Base-by-base conservation (phyloP, 37 sponge, comb jelly and placozoan genomes). In the Beroe ovata region DNA sequence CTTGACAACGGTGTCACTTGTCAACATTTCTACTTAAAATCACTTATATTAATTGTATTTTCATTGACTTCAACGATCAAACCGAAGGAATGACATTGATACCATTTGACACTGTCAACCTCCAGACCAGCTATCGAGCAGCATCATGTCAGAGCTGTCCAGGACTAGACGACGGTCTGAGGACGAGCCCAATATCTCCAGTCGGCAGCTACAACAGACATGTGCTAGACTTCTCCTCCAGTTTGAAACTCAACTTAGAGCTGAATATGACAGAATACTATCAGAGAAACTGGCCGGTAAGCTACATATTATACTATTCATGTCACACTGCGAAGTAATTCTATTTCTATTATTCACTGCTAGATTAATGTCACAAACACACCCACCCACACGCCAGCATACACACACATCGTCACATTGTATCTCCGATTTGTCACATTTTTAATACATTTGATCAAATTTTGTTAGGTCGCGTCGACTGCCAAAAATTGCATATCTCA, bases 171-270 rank as follows among this genome's bases (percentile, higher is more conserved):
- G 69, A 18, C 29, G 30, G 34, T 66, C 69, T 34, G 69, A 30
- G 69, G 69, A 66, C 36, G 69, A 66, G 1, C 32, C 32, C 11
- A 30, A 34, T 14, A 30, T 66, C 11, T 66, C 69, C 35, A 66
- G 32, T 29, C 69, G 69, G 14, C 69, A 66, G 30, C 69, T 66
- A 8, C 69, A 66, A 16, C 69, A 66, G 36, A 66, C 69, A 26
- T 66, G 69, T 16, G 69, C 69, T 66, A 26, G 69, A 66, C 69
- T 66, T 32, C 69, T 66, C 36, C 36, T 66, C 1, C 32, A 66
- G 30, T 66, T 66, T 16, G 69, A 66, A 66, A 34, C 69, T 18
- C 69, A 66, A 18, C 29, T 66, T 18, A 66, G 69, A 30, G 25
- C 69, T 32, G 69, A 66, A 16, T 66, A 66, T 30, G 69, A 66